phyloP scores from a whole-genome alignment of 2,113 vertebrate species.

The Copsychus sechellarum region DNA sequence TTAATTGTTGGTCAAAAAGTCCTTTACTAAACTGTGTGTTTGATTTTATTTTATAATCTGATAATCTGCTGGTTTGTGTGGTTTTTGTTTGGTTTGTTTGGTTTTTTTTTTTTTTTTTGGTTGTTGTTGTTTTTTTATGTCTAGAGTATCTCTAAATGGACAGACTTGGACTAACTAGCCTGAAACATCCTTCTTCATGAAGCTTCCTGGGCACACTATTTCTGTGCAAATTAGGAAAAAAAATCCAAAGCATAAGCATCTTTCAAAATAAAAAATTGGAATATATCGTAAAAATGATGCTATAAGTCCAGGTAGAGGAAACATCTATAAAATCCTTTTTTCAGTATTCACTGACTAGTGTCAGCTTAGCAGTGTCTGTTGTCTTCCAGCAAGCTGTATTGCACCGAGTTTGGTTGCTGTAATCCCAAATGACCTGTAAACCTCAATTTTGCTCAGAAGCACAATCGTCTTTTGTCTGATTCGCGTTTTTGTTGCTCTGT shows the following conservation, averaged over 20 bases:
- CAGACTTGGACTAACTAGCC: not conserved
- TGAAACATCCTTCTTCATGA: not conserved
- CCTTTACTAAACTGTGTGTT: not conserved
- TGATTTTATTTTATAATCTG: not conserved
- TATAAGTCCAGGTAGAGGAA: not conserved
- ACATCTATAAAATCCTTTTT: not conserved
- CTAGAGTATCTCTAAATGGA: not conserved
- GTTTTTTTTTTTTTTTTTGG: no score
- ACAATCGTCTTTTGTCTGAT: not conserved
- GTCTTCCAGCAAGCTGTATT: not conserved
- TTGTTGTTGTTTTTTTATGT: no score
- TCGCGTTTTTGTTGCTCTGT: not conserved
- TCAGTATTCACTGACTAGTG: not conserved
- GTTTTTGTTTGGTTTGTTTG: not conserved
- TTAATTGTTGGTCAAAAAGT: not conserved
- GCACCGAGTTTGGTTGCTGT: not conserved
- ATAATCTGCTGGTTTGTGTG: not conserved
- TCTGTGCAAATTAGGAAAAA: not conserved
- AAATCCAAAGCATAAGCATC: accelerated
- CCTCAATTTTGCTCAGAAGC: not conserved
- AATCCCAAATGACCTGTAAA: not conserved
- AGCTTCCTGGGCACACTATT: not conserved
- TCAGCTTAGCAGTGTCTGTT: not conserved
- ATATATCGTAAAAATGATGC: not conserved
- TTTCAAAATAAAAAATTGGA: not conserved